phyloP scores from a whole-genome alignment of 2,113 vertebrate species.

The Ailurus styani region DNA sequence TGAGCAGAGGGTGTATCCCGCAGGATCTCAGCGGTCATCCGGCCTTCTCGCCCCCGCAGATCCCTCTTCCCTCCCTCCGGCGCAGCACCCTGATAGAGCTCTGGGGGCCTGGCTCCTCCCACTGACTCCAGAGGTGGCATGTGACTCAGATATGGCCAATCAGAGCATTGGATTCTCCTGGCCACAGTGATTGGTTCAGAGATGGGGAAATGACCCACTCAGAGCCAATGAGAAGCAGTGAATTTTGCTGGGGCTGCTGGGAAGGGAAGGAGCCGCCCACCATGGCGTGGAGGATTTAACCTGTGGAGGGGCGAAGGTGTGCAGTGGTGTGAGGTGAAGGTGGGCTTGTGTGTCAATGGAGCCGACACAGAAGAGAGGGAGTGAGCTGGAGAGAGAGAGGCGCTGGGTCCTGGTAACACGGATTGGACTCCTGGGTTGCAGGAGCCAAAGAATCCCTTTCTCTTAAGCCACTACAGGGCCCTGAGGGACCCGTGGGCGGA shows the following conservation, averaged over 20 bases:
- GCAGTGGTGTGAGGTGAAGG: fast-evolving
- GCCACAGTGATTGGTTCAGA: not conserved
- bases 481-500: not conserved
- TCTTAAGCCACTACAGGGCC: not conserved
- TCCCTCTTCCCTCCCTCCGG: too few relatives aligned
- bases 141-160: conserved; percentile 13
- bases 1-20: not conserved
- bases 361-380: not conserved
- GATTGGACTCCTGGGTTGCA: not conserved
- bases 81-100: fast-evolving
- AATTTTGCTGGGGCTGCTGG: not conserved
- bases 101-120: not conserved
- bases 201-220: not conserved
- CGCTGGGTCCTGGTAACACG: not conserved
- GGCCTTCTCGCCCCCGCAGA: not conserved
- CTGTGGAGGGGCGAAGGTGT: fast-evolving
- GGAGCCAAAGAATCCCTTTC: not conserved
- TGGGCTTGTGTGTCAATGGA: not conserved
- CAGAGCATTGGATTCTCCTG: not conserved
- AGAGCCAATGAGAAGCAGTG: not conserved
- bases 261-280: not conserved
- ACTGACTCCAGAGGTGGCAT: not conserved
- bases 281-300: not conserved
- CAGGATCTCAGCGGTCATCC: not conserved
- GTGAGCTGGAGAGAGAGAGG: not conserved